phyloP scores from a whole-genome alignment of 2,113 vertebrate species.

The Rhinolophus ferrumequinum region DNA sequence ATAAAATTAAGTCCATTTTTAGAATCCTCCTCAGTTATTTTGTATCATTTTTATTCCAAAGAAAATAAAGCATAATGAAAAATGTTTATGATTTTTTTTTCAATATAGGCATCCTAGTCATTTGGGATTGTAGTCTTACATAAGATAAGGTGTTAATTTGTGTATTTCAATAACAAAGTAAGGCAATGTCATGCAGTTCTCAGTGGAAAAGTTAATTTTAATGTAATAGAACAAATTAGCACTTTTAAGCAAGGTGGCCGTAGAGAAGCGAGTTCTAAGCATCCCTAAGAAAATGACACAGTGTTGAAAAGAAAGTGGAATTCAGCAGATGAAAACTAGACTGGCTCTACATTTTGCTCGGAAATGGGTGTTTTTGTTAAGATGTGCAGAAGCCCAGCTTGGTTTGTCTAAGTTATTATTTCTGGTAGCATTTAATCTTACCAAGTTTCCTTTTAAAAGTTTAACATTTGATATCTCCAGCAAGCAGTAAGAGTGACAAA shows the following conservation, averaged over 20 bases:
- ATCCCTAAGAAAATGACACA: not conserved
- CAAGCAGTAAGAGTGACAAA: conserved; percentile 82
- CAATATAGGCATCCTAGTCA: not conserved
- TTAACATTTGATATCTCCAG: conserved; percentile 82
- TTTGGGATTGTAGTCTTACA: not conserved
- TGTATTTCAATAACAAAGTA: not conserved
- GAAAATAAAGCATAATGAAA: not conserved
- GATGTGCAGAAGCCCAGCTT: not conserved
- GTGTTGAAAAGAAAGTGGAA: not conserved
- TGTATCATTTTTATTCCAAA: not conserved
- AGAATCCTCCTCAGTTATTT: not conserved
- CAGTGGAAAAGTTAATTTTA: not conserved
- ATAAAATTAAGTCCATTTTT: conserved; percentile 19
- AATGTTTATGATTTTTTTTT: not conserved
- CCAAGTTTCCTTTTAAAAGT: conserved; percentile 83
- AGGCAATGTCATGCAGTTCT: not conserved
- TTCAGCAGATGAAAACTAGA: not conserved
- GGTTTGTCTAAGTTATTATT: conserved; percentile 37
- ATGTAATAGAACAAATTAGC: not conserved
- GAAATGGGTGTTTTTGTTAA: not conserved
- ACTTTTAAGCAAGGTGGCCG: not conserved
- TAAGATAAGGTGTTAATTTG: not conserved
- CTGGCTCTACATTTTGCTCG: not conserved
- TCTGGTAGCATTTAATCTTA: conserved; percentile 37
- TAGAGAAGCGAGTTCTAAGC: not conserved